phyloP scores from a whole-genome alignment of 2,113 vertebrate species.

The Aspidoscelis tigris region DNA sequence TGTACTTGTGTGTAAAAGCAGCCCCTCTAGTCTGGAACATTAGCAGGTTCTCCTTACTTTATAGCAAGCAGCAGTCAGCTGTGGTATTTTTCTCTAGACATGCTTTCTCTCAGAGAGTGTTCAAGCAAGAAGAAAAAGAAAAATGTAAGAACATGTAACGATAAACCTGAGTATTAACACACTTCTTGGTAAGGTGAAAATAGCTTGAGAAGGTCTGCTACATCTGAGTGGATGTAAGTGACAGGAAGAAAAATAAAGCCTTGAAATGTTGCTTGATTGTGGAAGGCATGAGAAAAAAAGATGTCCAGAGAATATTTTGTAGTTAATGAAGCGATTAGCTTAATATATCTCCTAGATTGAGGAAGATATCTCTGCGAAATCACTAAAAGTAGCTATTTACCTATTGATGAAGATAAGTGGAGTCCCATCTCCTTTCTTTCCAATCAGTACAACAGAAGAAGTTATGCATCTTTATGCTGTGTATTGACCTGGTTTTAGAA shows the following conservation, averaged over 20 bases:
- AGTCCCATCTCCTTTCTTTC: not conserved
- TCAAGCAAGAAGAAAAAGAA: not conserved
- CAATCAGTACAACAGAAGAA: not conserved
- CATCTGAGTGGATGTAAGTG: not conserved
- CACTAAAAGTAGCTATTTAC: not conserved
- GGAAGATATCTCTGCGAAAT: not conserved
- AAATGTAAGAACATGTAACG: not conserved
- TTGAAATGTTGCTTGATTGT: not conserved
- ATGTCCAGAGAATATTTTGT: not conserved
- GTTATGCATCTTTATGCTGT: not conserved
- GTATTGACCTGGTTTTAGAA: not conserved
- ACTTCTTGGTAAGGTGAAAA: not conserved
- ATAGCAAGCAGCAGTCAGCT: slow-evolving; percentile 79
- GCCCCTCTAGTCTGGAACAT: slow-evolving; percentile 50
- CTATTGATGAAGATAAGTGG: not conserved
- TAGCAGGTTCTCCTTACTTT: slow-evolving; percentile 42
- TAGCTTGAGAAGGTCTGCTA: not conserved
- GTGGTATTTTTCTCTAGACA: slow-evolving; percentile 50
- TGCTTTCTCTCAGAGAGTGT: not conserved
- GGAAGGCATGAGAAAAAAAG: not conserved
- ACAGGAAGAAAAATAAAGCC: not conserved
- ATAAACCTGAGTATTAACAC: slow-evolving; percentile 1
- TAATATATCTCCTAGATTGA: not conserved
- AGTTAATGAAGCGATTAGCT: not conserved
- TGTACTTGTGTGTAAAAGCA: slow-evolving; percentile 43